These are phyloP conservation scores for pig (Sus scrofa) DNA, from an alignment of 2,113 vertebrate species.

Conservation along the genomic window T2T-Sscrofa CM000830.6:41434501-41435000, in stretches of 20 bases:
- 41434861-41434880: neutral
- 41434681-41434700: neutral
- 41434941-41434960: neutral
- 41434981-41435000: constrained; percentile 25
- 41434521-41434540: constrained; percentile 41
- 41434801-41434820: neutral
- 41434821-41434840: neutral
- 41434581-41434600: neutral
- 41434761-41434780: neutral
- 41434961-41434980: neutral
- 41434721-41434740: neutral
- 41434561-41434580: neutral
- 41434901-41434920: neutral
- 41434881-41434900: neutral
- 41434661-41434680: constrained; percentile 8
- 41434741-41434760: neutral
- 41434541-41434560: neutral
- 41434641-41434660: neutral
- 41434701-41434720: neutral
- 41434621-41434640: neutral
- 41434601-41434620: neutral
- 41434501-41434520: constrained; percentile 29
- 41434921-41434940: neutral
- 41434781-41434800: neutral
- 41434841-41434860: neutral